A percentile compares a stretch with the other conserved stretches of the same genome.
These are phyloP conservation scores for Cephalopholis sonnerati DNA, from an alignment of 2,113 vertebrate species.

Conservation along the genomic window DNA sequence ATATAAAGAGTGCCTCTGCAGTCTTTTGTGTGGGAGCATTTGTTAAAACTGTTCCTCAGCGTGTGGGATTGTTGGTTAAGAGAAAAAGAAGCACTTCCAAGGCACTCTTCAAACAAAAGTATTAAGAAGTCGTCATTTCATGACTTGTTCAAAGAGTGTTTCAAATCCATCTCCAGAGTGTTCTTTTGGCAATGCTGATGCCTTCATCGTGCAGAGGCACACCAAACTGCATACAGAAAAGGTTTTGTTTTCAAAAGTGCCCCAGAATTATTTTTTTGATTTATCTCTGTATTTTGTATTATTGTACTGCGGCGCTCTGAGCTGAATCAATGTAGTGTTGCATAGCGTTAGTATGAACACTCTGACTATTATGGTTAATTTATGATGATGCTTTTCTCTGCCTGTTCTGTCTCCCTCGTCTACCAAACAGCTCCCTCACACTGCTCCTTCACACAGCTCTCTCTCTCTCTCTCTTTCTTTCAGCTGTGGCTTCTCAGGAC, in stretches of 20 bases:
- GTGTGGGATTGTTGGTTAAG: constrained; percentile 58
- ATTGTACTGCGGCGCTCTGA: constrained; percentile 1
- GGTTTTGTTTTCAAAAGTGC: constrained; percentile 24
- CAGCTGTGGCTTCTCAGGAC: constrained; percentile 71
- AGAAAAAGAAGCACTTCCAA: constrained; percentile 17
- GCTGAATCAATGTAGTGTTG: constrained; percentile 31
- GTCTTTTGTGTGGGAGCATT: constrained; percentile 50
- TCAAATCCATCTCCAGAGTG: constrained; percentile 35
- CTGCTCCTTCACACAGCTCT: not conserved
- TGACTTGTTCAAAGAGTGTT: constrained; percentile 3
- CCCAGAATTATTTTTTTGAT: constrained; percentile 9
- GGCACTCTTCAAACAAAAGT: constrained; percentile 34
- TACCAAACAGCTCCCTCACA: constrained; percentile 19
- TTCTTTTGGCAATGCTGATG: constrained; percentile 4
- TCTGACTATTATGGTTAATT: constrained; percentile 57
- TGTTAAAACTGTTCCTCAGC: constrained; percentile 50
- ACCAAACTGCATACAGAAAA: not conserved
- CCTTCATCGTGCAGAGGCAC: not conserved
- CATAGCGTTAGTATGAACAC: constrained; percentile 35
- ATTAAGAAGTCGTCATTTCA: constrained; percentile 48
- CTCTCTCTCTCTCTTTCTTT: constrained; percentile 41
- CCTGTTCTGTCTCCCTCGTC: constrained; percentile 39
- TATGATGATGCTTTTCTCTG: constrained; percentile 60
- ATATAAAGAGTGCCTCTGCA: constrained; percentile 28
- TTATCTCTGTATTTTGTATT: constrained; percentile 26